These are phyloP conservation scores for Neomorphus geoffroyi DNA, from an alignment of 2,797 vertebrate genomes.

Conservation along the genomic window DNA sequence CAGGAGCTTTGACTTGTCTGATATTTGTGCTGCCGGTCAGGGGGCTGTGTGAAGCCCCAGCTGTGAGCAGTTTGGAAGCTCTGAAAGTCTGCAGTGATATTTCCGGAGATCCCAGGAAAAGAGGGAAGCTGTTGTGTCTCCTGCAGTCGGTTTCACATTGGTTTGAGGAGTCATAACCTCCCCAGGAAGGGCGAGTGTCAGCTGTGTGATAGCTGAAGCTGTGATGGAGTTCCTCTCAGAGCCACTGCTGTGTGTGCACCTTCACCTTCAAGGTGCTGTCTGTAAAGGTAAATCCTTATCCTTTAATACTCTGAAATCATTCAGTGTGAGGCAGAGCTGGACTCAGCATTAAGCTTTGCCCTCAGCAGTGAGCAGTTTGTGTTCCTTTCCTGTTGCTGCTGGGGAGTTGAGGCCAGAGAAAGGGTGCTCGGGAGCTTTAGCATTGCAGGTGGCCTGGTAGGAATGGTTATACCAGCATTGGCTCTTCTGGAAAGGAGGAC, in stretches of 20 bases:
- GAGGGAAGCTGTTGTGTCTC: background rate
- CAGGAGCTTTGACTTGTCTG: background rate
- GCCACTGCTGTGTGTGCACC: background rate
- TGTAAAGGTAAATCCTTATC: slow-evolving; percentile 23
- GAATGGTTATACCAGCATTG: background rate
- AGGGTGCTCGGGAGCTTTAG: background rate
- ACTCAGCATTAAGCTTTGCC: background rate
- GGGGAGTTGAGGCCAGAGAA: background rate
- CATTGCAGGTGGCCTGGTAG: background rate
- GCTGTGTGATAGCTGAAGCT: background rate
- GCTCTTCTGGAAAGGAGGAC: background rate
- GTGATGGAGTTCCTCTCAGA: background rate
- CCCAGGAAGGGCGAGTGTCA: background rate
- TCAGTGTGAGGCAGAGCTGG: background rate
- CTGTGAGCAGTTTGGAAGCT: background rate
- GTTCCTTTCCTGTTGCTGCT: background rate
- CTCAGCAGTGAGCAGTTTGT: background rate
- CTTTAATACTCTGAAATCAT: background rate
- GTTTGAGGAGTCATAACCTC: background rate
- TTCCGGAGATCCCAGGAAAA: background rate
- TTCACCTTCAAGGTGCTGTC: background rate
- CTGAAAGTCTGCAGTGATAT: background rate
- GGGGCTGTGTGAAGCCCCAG: rapidly evolving
- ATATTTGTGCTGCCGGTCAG: background rate
- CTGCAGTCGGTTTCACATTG: rapidly evolving